Evolutionary conservation across 1,140 invertebrate species (phyloP).

Genomic region (Bombus breviceps): DNA sequence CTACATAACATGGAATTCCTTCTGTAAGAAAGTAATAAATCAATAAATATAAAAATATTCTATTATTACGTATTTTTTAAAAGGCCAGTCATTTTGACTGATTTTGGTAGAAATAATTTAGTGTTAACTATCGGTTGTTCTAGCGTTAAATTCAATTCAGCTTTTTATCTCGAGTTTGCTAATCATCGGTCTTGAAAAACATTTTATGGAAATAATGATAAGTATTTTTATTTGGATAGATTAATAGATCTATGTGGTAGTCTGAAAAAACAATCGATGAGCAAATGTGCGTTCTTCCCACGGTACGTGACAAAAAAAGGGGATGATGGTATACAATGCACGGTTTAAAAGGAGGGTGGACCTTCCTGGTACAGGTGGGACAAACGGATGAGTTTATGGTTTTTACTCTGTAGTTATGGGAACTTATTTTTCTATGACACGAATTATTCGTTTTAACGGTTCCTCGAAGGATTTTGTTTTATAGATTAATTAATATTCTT

Average conservation of each 20-base stretch:
- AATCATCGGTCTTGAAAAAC: constrained; percentile 44
- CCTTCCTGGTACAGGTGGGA: constrained; percentile 60
- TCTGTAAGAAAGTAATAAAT: too few species aligned
- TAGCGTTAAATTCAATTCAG: constrained; percentile 32
- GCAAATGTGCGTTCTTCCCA: constrained; percentile 53
- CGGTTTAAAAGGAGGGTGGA: constrained; percentile 50
- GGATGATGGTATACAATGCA: constrained; percentile 46
- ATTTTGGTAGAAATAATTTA: too few species aligned
- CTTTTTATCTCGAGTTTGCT: neutral
- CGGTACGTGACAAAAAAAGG: constrained; percentile 29
- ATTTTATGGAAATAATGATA: neutral
- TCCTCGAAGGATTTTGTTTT: neutral
- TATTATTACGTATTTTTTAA: too few species aligned
- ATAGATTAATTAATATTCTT: neutral
- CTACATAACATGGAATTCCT: too few species aligned
- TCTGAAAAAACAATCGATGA: constrained; percentile 32
- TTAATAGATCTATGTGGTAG: neutral
- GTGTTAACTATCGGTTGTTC: too few species aligned
- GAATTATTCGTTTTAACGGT: neutral
- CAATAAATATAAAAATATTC: too few species aligned
- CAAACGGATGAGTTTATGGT: constrained; percentile 44
- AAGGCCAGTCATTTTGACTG: too few species aligned
- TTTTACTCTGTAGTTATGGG: constrained; percentile 48
- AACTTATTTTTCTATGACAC: constrained; percentile 25
- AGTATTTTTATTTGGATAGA: constrained; percentile 34